Conservation (phyloP, 2,888 invertebrate genomes). For the Amphipyra berbera region DNA sequence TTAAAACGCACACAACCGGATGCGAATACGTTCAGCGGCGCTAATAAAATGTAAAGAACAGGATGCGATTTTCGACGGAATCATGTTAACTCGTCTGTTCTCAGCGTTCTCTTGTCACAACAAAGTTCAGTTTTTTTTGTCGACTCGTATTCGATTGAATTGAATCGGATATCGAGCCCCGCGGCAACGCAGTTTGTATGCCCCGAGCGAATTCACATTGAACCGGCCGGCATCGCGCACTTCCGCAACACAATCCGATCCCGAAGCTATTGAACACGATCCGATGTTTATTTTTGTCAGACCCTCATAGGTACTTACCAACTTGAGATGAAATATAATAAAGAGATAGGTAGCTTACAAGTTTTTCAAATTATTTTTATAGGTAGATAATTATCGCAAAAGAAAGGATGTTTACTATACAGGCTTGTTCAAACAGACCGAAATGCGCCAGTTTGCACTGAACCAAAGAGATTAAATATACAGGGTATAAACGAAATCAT, state of each 20-base stretch:
- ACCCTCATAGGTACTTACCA: conserved; percentile 5
- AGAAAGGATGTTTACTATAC: too few species aligned
- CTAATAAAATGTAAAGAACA: conserved; percentile 84
- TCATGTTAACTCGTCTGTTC: conserved; percentile 83
- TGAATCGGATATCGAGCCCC: conserved; percentile 81
- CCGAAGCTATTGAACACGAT: conserved; percentile 65
- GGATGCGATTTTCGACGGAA: conserved; percentile 86
- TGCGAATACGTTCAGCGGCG: conserved; percentile 79
- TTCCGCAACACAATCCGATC: conserved; percentile 74
- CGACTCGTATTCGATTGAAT: conserved; percentile 68
- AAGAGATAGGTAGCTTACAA: neutral
- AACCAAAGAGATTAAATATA: too few species aligned
- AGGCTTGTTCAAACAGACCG: too few species aligned
- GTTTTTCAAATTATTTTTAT: neutral
- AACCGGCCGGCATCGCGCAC: conserved; percentile 69
- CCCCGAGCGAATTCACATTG: conserved; percentile 70
- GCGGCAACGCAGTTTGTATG: conserved; percentile 61
- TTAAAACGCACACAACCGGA: conserved; percentile 81
- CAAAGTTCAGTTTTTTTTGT: conserved; percentile 67
- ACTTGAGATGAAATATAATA: neutral
- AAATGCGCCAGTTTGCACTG: too few species aligned
- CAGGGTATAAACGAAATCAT: too few species aligned
- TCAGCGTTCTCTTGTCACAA: conserved; percentile 81
- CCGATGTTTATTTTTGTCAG: conserved; percentile 46
- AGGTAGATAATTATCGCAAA: neutral